Conservation (phyloP, 2,113 vertebrate species). For the Oxygymnocypris stewartii region DNA sequence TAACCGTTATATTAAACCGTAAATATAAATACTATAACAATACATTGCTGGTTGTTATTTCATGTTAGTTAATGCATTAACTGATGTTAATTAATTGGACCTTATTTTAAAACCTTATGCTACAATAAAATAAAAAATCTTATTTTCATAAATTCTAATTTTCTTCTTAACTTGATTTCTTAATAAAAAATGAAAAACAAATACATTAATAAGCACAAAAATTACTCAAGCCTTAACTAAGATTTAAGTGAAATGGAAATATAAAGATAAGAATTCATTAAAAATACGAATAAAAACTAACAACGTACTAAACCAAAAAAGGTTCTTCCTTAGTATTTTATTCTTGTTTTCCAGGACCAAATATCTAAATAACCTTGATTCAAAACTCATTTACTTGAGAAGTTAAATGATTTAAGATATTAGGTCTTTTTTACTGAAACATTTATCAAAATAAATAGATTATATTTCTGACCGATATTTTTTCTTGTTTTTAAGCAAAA, state of each 20-base stretch:
- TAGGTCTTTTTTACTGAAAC: not conserved
- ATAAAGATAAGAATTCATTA: not conserved
- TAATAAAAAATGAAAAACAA: not conserved
- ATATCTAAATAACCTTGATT: not conserved
- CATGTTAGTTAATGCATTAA: too few species aligned
- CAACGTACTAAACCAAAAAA: too few species aligned
- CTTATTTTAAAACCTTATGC: too few species aligned
- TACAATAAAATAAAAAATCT: not conserved
- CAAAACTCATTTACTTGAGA: not conserved
- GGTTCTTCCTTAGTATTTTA: not conserved
- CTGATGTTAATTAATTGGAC: too few species aligned
- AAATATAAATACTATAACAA: too few species aligned
- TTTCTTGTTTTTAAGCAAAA: not conserved
- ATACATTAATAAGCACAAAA: not conserved
- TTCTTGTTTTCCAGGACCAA: not conserved
- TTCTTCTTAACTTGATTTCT: not conserved
- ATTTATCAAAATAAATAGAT: not conserved
- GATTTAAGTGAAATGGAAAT: not conserved
- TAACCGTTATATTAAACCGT: too few species aligned
- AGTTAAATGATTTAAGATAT: not conserved
- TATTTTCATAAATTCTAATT: not conserved
- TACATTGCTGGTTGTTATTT: too few species aligned
- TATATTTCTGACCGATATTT: not conserved
- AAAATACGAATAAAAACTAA: not conserved
- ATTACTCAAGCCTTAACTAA: not conserved